phyloP scores from a whole-genome alignment of 2,888 invertebrate genomes.

The Choristoneura rosaceana region DNA sequence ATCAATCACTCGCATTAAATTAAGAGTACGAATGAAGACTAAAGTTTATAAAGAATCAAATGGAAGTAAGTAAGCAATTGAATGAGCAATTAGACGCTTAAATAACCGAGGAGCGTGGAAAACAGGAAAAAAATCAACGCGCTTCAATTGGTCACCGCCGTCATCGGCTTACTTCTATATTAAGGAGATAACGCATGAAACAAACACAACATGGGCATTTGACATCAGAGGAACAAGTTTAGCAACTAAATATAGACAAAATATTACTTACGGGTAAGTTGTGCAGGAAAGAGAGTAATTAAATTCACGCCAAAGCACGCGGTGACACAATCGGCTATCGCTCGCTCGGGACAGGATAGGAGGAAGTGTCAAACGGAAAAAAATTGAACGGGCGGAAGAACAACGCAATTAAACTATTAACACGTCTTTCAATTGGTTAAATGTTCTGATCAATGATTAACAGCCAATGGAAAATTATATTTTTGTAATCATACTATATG shows the following conservation, averaged over 20 bases:
- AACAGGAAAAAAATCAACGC: conserved; percentile 34
- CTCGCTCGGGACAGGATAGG: conserved; percentile 17
- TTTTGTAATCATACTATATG: background rate
- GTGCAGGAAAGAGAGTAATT: conserved; percentile 10
- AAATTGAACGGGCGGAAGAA: conserved; percentile 17
- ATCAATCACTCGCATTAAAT: background rate
- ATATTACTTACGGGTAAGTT: conserved; percentile 31
- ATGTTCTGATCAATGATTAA: background rate
- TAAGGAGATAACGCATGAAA: background rate
- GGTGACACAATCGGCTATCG: conserved; percentile 39
- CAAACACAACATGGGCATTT: background rate
- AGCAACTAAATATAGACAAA: conserved; percentile 7
- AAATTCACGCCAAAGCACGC: conserved; percentile 41
- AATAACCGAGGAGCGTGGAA: conserved; percentile 25
- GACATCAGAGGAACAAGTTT: background rate
- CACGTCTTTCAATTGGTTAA: background rate
- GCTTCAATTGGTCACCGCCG: conserved; percentile 9
- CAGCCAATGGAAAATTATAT: conserved; percentile 4
- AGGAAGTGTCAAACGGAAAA: conserved; percentile 38
- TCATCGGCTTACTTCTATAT: conserved; percentile 3
- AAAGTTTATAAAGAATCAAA: conserved; percentile 8
- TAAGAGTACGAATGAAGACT: background rate
- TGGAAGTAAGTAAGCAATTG: conserved; percentile 30
- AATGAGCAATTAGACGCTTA: conserved; percentile 25
- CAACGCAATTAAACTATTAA: conserved; percentile 1